These are phyloP conservation scores for Chrysolina oricalcia DNA, from an alignment of 2,888 invertebrate species.

Conservation along the genomic window DNA sequence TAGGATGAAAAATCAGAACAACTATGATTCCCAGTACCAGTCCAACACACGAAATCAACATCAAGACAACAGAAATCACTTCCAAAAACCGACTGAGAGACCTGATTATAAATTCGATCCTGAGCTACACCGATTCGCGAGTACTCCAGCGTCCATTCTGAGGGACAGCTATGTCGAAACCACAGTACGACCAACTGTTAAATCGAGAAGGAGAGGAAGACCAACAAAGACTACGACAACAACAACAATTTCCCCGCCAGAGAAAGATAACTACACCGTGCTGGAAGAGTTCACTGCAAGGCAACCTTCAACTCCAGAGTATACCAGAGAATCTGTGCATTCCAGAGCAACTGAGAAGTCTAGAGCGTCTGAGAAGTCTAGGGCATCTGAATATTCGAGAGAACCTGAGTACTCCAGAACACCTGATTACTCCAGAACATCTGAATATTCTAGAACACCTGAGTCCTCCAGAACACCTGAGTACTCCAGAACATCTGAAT, in stretches of 20 bases:
- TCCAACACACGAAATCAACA: conserved; percentile 23
- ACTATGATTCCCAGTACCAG: conserved; percentile 33
- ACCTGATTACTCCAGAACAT: neutral
- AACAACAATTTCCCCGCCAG: conserved; percentile 50
- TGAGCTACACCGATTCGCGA: conserved; percentile 48
- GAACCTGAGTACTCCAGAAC: conserved; percentile 32
- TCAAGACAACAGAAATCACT: conserved; percentile 4
- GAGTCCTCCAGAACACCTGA: conserved; percentile 26
- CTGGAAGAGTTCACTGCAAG: conserved; percentile 64
- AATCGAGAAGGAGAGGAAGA: conserved; percentile 54
- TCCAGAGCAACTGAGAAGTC: conserved; percentile 30
- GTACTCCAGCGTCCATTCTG: conserved; percentile 52
- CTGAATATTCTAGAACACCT: neutral
- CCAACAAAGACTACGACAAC: conserved; percentile 50
- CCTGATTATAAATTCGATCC: conserved; percentile 46
- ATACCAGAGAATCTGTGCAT: conserved; percentile 31
- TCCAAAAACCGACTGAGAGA: conserved; percentile 23
- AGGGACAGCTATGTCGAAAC: conserved; percentile 52
- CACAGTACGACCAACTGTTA: conserved; percentile 43
- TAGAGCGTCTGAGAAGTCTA: conserved; percentile 39
- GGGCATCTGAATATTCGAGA: conserved; percentile 47
- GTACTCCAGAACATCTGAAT: conserved; percentile 38
- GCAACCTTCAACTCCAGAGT: conserved; percentile 44
- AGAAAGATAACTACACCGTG: conserved; percentile 63
- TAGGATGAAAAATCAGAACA: conserved; percentile 41